Percentiles rank a stretch among this genome's conserved stretches.
Evolutionary conservation across 2,797 vertebrate genomes (phyloP).

Genomic region (Lacerta bilineata): DNA sequence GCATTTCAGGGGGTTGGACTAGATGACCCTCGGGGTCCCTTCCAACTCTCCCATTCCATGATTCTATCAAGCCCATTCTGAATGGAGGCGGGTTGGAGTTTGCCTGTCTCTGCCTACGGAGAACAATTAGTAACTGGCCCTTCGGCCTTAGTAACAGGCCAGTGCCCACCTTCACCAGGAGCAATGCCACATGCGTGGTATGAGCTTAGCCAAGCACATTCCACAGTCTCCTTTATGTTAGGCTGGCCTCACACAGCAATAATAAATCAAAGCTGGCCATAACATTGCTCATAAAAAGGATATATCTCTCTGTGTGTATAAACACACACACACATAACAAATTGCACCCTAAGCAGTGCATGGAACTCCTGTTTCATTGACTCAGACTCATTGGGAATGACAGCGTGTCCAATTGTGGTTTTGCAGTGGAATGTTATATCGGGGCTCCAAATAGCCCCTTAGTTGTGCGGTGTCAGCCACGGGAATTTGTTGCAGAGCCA

Average conservation of each 20-base stretch:
- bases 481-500: conserved; percentile 12
- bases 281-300: neutral
- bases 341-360: conserved; percentile 7
- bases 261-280: conserved; percentile 19
- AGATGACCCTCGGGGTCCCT: too few species aligned
- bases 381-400: conserved; percentile 29
- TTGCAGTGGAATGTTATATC: conserved; percentile 27
- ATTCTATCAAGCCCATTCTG: neutral
- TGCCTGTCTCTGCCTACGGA: neutral
- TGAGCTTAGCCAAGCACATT: neutral
- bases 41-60: too few species aligned
- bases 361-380: neutral
- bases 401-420: conserved; percentile 30
- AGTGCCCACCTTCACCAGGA: neutral
- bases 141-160: neutral
- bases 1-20: too few species aligned
- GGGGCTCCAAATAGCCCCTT: neutral
- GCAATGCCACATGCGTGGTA: neutral
- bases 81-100: neutral
- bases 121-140: neutral
- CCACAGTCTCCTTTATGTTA: neutral
- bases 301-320: neutral
- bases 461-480: conserved; percentile 4
- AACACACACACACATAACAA: neutral
- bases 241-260: neutral